Percentiles rank a stretch among this genome's conserved stretches.
These are phyloP conservation scores for Sinotaia quadrata DNA, from an alignment of 2,888 invertebrate species.

Conservation along the genomic window DNA sequence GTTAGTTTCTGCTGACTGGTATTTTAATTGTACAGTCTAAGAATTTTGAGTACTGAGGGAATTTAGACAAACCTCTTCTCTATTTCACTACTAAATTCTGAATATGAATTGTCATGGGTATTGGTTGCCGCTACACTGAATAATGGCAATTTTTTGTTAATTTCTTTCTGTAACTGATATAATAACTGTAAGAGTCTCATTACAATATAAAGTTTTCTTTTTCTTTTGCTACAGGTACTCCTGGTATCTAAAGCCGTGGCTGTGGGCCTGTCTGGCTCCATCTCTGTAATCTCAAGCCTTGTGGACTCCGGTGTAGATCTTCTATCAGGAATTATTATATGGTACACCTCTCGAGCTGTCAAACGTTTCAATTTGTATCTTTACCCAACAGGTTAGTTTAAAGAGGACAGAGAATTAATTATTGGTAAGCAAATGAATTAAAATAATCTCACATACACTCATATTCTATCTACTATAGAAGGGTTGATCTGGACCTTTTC, in stretches of 20 bases:
- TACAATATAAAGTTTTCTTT: not conserved
- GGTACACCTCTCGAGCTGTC: slow-evolving; percentile 70
- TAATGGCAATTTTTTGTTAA: not conserved
- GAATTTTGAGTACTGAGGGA: too few relatives aligned
- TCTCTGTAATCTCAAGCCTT: slow-evolving; percentile 73
- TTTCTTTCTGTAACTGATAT: not conserved
- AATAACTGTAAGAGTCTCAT: not conserved
- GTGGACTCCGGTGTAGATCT: slow-evolving; percentile 73
- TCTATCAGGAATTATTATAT: slow-evolving; percentile 70
- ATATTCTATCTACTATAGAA: too few relatives aligned
- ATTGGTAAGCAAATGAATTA: not conserved
- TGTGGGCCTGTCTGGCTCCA: slow-evolving; percentile 71
- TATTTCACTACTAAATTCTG: too few relatives aligned
- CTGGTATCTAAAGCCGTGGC: slow-evolving; percentile 72
- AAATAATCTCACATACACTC: too few relatives aligned
- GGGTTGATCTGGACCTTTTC: too few relatives aligned
- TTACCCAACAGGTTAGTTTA: slow-evolving; percentile 68
- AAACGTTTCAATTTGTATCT: slow-evolving; percentile 67
- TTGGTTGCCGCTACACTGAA: not conserved
- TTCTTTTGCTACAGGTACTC: slow-evolving; percentile 53
- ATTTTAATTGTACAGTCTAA: too few relatives aligned
- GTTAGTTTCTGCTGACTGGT: too few relatives aligned
- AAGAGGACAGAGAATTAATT: not conserved
- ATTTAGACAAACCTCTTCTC: too few relatives aligned
- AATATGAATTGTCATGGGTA: too few relatives aligned